Conservation (phyloP, 2,113 vertebrate genomes). For the Semnornis frantzii region DNA sequence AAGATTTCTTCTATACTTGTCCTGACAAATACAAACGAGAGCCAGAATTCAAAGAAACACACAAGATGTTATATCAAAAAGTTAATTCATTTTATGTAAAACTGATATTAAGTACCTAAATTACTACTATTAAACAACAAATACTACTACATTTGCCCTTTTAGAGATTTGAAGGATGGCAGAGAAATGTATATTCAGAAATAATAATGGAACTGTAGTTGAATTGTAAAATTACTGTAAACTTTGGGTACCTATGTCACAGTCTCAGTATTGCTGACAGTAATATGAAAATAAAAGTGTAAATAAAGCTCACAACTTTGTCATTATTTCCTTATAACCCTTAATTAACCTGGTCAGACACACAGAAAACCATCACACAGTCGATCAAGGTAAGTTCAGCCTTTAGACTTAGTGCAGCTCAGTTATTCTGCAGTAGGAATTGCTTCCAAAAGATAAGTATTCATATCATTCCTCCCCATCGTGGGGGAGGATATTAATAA, state of each 20-base stretch:
- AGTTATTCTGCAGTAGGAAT: background rate
- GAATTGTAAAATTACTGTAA: background rate
- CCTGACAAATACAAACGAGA: background rate
- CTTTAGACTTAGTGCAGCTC: background rate
- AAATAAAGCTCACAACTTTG: background rate
- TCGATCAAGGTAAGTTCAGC: background rate
- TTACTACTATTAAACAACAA: background rate
- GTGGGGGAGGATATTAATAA: background rate
- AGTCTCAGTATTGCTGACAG: background rate
- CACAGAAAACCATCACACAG: background rate
- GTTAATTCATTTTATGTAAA: background rate
- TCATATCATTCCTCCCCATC: background rate
- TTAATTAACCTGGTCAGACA: background rate
- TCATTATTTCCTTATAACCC: background rate
- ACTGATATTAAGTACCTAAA: background rate
- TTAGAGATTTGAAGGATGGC: background rate
- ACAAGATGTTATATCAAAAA: background rate
- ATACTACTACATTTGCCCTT: background rate
- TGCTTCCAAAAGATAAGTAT: background rate
- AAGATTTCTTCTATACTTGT: background rate
- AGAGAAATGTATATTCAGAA: background rate
- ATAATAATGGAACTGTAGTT: background rate
- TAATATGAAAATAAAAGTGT: conserved; percentile 19
- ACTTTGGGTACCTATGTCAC: background rate
- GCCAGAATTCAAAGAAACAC: background rate